These are phyloP conservation scores for Heliconius ethilla DNA, from an alignment of 2,888 invertebrate species.

Conservation along the genomic window DNA sequence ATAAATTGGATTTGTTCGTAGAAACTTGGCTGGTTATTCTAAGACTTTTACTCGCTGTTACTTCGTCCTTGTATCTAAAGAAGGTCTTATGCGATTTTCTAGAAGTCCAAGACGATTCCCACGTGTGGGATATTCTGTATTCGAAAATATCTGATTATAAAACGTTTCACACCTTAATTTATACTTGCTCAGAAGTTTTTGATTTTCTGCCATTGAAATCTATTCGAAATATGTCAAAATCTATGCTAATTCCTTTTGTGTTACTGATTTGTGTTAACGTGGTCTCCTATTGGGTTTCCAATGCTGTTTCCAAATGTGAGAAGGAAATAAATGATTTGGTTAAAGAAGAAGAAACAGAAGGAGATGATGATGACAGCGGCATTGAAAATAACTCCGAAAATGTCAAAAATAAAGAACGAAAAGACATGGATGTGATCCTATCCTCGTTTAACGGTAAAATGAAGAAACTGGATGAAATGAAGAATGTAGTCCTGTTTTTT, in stretches of 20 bases:
- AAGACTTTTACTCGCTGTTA: slow-evolving; percentile 53
- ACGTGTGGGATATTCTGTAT: slow-evolving; percentile 86
- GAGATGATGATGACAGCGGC: slow-evolving; percentile 78
- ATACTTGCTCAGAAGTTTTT: slow-evolving; percentile 89
- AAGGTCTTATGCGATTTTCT: slow-evolving; percentile 63
- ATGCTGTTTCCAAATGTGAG: slow-evolving; percentile 26
- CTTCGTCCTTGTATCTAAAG: slow-evolving; percentile 69
- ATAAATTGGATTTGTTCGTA: slow-evolving; percentile 57
- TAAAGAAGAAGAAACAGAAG: slow-evolving; percentile 51
- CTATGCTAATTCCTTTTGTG: slow-evolving; percentile 83
- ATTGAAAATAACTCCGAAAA: slow-evolving; percentile 76
- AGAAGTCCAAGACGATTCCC: slow-evolving; percentile 80
- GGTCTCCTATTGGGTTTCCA: slow-evolving; percentile 63
- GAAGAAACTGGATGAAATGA: slow-evolving; percentile 34
- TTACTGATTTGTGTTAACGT: slow-evolving; percentile 69
- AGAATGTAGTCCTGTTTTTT: slow-evolving; percentile 53
- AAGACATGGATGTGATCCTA: slow-evolving; percentile 54
- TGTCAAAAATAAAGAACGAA: slow-evolving; percentile 49
- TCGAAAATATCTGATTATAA: slow-evolving; percentile 85
- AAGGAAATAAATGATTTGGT: slow-evolving; percentile 42
- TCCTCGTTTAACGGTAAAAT: slow-evolving; percentile 27
- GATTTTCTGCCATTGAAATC: slow-evolving; percentile 85
- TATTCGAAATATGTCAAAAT: slow-evolving; percentile 74
- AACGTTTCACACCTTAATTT: slow-evolving; percentile 89
- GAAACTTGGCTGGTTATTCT: slow-evolving; percentile 62